phyloP scores from a whole-genome alignment of 2,113 vertebrate genomes.

The Isurus oxyrinchus region DNA sequence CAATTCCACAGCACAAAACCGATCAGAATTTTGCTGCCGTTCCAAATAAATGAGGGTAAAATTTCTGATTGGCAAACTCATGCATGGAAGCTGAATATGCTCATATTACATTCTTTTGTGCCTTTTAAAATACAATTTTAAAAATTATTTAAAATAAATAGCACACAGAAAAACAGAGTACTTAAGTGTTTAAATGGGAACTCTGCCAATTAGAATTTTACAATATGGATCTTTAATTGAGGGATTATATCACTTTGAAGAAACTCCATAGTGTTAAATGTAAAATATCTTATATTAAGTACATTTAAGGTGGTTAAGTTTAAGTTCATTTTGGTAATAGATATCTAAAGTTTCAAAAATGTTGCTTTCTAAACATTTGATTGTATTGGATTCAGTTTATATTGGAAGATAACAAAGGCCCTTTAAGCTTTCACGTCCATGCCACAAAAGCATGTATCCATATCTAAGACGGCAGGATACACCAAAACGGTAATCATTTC shows the following conservation, averaged over 20 bases:
- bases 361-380: neutral
- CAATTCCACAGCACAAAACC: neutral
- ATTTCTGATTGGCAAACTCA: neutral
- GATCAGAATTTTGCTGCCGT: neutral
- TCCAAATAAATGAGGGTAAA: neutral
- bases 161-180: neutral
- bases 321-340: neutral
- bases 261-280: neutral
- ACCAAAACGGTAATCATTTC: neutral
- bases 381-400: neutral
- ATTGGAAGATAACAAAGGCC: neutral
- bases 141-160: neutral
- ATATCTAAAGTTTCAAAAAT: neutral
- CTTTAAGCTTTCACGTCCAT: neutral
- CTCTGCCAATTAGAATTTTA: neutral
- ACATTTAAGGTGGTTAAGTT: neutral
- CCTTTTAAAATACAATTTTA: neutral
- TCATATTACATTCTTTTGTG: neutral
- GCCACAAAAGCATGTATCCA: neutral
- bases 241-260: neutral
- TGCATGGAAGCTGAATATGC: neutral
- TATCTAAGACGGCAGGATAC: neutral
- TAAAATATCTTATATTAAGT: neutral
- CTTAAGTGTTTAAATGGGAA: neutral
- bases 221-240: neutral